Evolutionary conservation across 2,113 vertebrate genomes (phyloP).

Genomic region (Trogon melanurus): DNA sequence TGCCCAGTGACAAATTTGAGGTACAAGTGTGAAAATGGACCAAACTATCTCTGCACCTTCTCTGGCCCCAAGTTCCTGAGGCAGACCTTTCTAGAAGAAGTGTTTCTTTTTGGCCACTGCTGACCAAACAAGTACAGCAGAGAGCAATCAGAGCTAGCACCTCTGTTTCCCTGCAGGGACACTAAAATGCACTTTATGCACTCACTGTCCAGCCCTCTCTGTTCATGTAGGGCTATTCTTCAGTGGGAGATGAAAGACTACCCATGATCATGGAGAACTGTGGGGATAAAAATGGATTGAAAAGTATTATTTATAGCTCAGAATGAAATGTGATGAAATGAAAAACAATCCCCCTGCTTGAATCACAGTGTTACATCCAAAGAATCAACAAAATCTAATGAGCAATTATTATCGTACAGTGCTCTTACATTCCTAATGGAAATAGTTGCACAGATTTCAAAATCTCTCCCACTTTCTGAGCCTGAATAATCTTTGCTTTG

Average conservation of each 20-base stretch:
- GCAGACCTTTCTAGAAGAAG: not conserved
- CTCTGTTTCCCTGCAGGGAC: fast-evolving
- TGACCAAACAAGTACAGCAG: fast-evolving
- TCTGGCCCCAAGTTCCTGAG: not conserved
- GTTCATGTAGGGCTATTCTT: not conserved
- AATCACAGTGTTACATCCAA: not conserved
- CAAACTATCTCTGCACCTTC: not conserved
- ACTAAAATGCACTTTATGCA: fast-evolving
- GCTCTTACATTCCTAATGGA: not conserved
- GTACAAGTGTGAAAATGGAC: not conserved
- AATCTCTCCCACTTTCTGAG: not conserved
- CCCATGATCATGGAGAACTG: not conserved
- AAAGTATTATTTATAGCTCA: not conserved
- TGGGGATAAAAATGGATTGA: not conserved
- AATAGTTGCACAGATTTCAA: constrained; percentile 9
- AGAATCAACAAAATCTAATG: not conserved
- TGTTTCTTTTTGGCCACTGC: not conserved
- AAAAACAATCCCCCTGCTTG: not conserved
- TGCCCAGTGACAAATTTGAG: not conserved
- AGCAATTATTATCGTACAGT: not conserved
- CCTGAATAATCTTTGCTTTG: constrained; percentile 11
- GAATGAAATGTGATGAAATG: not conserved
- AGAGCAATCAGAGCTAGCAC: fast-evolving
- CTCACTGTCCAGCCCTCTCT: not conserved
- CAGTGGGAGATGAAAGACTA: not conserved